Evolutionary conservation across 2,888 invertebrate genomes (phyloP).

Genomic region (Acronicta alni): DNA sequence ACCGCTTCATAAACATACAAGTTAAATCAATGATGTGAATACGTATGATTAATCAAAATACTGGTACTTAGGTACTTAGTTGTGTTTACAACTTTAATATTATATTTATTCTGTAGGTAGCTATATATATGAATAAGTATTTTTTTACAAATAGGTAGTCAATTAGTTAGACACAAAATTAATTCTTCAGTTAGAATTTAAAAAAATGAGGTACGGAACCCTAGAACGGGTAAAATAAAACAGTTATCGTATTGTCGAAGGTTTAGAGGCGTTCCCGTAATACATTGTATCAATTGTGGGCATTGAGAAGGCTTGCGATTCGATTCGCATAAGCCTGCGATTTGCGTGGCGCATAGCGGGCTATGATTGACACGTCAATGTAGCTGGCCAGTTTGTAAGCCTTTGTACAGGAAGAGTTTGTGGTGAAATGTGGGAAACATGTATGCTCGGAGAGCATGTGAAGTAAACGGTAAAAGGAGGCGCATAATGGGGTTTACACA

Average conservation of each 20-base stretch:
- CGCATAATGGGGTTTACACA: background rate
- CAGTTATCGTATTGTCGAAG: constrained; percentile 59
- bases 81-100: no score
- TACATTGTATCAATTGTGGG: constrained; percentile 76
- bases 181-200: no score
- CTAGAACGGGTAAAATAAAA: constrained; percentile 58
- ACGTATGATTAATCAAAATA: no score
- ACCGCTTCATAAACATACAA: no score
- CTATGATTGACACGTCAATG: constrained; percentile 64
- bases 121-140: no score
- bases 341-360: constrained; percentile 47
- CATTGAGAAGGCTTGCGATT: constrained; percentile 69
- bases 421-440: constrained; percentile 36
- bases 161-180: no score
- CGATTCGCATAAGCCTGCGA: constrained; percentile 64
- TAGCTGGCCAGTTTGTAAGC: constrained; percentile 44
- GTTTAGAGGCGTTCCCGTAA: constrained; percentile 68
- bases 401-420: constrained; percentile 41
- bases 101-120: no score
- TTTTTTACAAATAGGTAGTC: no score
- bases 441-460: constrained; percentile 13
- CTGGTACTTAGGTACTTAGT: no score
- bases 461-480: constrained; percentile 30
- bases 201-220: background rate
- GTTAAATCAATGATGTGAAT: no score